These are phyloP conservation scores for Odiellus spinosus DNA, from an alignment of 2,888 invertebrate species.

Conservation along the genomic window DNA sequence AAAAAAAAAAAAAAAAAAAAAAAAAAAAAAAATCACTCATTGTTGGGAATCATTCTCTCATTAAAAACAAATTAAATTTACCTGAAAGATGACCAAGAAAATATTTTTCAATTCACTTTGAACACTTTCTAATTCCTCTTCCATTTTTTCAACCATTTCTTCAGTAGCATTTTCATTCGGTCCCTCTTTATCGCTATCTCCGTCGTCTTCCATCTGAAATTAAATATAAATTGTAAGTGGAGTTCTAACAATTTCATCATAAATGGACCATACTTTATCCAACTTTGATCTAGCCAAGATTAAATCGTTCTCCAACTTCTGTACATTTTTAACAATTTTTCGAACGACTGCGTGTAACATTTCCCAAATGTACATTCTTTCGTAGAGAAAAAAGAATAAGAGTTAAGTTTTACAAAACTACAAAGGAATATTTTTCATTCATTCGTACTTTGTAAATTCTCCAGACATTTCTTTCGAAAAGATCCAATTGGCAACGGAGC, in stretches of 20 bases:
- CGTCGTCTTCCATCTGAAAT: constrained; percentile 20
- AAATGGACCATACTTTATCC: constrained; percentile 45
- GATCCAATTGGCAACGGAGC: constrained; percentile 93
- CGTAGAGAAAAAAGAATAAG: constrained; percentile 18
- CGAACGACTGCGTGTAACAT: constrained; percentile 85
- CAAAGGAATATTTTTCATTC: too few species aligned
- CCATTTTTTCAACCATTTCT: constrained; percentile 86
- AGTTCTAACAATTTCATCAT: not conserved
- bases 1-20: too few species aligned
- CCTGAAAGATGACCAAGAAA: constrained; percentile 90
- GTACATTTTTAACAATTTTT: constrained; percentile 91
- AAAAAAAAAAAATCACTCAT: too few species aligned
- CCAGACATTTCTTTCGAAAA: constrained; percentile 84
- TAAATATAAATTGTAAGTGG: not conserved
- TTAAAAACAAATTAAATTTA: constrained; percentile 21
- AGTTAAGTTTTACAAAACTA: constrained; percentile 3
- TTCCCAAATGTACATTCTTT: constrained; percentile 87
- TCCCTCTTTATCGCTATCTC: constrained; percentile 27
- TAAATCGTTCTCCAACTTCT: constrained; percentile 56
- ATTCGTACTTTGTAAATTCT: constrained; percentile 57
- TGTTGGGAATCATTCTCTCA: constrained; percentile 3
- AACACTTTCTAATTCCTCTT: constrained; percentile 80
- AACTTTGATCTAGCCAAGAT: constrained; percentile 71
- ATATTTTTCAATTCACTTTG: constrained; percentile 93
- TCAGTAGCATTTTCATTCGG: constrained; percentile 42